Evolutionary conservation across 92 coral and sea anemone genomes (phyloP), one percentile per base, ranked within the genome.

Genomic region (Phenganax subtilis): DNA sequence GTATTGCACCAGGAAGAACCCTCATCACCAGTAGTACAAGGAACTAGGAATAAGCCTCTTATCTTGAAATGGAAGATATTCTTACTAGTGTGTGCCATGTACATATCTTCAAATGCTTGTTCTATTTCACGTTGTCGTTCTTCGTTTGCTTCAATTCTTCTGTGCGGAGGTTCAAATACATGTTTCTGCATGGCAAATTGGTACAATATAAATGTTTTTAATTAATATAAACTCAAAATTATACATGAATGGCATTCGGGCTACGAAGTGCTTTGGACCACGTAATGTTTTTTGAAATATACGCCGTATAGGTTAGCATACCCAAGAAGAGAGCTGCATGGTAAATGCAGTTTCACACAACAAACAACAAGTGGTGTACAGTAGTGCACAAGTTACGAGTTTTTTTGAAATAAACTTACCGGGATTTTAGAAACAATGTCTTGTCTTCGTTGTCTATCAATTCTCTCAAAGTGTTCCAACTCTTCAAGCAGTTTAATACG

Each of bases 71-170:
- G 0, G 28, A 3, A 64, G 70, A 66, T 16, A 51, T 27, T 75
- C 83, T 63, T 74, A 94, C 98, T 96, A 84, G 98, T 94, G 58
- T 94, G 94, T 76, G 87, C 83, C 98, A 94, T 94, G 89, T 94
- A 94, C 97, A 94, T 92, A 71, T 94, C 97, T 85, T 94, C 98
- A 89, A 94, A 94, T 55, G 92, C 98, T 70, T 92, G 91, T 55
- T 94, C 98, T 54, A 94, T 81, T 72, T 92, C 97, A 67, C 93
- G 88, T 66, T 94, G 98, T 78, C 93, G 84, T 59, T 94, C 96
- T 75, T 94, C 98, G 25, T 92, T 93, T 74, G 91, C 97, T 82
- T 94, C 98, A 75, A 88, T 76, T 80, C 98, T 89, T 82, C 92
- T 90, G 64, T 94, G 98, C 17, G 97, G 98, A 37, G 98, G 98